phyloP scores from a whole-genome alignment of 2,797 vertebrate species.

The Melopsittacus undulatus region DNA sequence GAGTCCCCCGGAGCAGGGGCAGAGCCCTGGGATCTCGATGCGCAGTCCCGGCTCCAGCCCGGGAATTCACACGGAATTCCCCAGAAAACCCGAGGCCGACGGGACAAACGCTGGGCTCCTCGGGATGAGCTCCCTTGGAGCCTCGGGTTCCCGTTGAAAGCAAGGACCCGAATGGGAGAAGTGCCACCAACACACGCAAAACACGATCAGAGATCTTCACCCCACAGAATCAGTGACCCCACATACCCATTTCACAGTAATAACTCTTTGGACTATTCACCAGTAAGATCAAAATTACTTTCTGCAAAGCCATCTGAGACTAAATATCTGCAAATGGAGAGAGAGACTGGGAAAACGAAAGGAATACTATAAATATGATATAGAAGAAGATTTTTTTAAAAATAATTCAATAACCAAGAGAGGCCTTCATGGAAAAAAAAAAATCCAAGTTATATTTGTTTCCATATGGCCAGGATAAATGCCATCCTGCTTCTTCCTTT shows the following conservation, averaged over 20 bases:
- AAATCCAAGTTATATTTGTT: constrained; percentile 53
- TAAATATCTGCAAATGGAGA: constrained; percentile 16
- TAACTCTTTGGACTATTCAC: background rate
- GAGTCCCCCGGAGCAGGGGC: background rate
- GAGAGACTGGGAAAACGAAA: background rate
- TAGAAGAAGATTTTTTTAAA: background rate
- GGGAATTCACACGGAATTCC: rapidly evolving
- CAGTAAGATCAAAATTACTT: background rate
- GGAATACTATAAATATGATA: constrained; percentile 50
- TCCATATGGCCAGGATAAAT: constrained; percentile 61
- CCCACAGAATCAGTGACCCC: background rate
- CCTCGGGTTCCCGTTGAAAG: background rate
- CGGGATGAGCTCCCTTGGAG: background rate
- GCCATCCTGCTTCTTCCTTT: constrained; percentile 27
- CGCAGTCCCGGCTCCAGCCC: background rate
- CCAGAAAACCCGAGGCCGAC: rapidly evolving
- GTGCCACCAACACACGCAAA: background rate
- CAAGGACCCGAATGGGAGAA: background rate
- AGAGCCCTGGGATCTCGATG: background rate
- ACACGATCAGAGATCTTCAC: background rate
- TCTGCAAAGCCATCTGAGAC: background rate
- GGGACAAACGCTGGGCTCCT: background rate
- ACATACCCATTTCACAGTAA: background rate
- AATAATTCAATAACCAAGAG: constrained; percentile 47
- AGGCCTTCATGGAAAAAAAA: constrained; percentile 37